Conservation (phyloP, 2,888 invertebrate species). For the Linyphia triangularis region DNA sequence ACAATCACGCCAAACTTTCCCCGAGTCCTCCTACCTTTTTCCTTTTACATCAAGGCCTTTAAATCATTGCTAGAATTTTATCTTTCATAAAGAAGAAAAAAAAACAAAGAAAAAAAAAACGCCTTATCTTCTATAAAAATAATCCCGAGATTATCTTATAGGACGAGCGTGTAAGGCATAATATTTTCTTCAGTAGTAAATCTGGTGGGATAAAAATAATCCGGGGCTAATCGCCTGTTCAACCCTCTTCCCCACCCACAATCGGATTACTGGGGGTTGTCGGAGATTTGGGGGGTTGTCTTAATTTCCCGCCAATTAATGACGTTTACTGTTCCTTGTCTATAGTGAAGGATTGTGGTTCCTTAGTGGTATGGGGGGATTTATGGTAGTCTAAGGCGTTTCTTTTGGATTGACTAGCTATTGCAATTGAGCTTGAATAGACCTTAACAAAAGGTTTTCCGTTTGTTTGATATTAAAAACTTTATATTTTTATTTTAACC, state of each 20-base stretch:
- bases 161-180: conserved; percentile 15
- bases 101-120: neutral
- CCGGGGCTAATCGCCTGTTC: conserved; percentile 44
- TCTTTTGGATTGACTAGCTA: neutral
- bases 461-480: too few relatives aligned
- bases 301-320: conserved; percentile 61
- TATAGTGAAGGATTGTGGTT: too few relatives aligned
- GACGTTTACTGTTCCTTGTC: neutral
- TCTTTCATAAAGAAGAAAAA: neutral
- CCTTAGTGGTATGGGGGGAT: neutral
- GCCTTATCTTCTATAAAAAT: conserved; percentile 33
- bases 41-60: neutral
- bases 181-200: conserved; percentile 47
- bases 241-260: conserved; percentile 25
- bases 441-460: too few relatives aligned
- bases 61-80: neutral
- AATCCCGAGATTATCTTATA: conserved; percentile 43
- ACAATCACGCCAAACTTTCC: too few relatives aligned
- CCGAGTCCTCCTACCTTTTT: neutral
- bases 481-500: too few relatives aligned
- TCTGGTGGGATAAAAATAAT: conserved; percentile 44
- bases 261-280: conserved; percentile 56
- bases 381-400: neutral
- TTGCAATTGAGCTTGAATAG: too few relatives aligned
- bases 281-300: conserved; percentile 39